phyloP scores from a whole-genome alignment of 23 tunicate species.

The Clavelina lepadiformis region DNA sequence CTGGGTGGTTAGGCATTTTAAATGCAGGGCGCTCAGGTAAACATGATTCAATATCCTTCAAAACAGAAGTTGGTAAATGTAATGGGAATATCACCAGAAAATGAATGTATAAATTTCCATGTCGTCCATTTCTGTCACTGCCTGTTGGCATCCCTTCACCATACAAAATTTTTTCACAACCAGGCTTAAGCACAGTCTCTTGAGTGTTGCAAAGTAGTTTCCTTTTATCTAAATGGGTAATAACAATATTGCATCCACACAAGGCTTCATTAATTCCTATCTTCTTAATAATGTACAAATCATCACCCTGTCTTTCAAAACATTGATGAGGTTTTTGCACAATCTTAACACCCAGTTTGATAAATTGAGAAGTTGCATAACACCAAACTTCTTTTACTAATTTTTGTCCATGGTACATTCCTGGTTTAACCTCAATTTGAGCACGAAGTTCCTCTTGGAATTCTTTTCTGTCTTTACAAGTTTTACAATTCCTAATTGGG shows the following conservation, averaged over 20 bases:
- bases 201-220: conserved; percentile 19
- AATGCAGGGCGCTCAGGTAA: conserved; percentile 29
- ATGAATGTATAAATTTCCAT: conserved; percentile 43
- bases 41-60: conserved; percentile 12
- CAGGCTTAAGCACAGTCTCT: conserved; percentile 35
- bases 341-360: conserved; percentile 1
- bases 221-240: conserved; percentile 53
- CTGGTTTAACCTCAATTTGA: conserved; percentile 7
- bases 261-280: conserved; percentile 34
- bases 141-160: conserved; percentile 65
- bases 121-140: conserved; percentile 5
- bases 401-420: conserved; percentile 19
- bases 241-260: conserved; percentile 35
- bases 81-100: conserved; percentile 49
- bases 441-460: conserved; percentile 2
- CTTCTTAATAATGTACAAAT: conserved; percentile 38
- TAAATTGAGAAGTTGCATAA: not conserved
- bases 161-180: conserved; percentile 32
- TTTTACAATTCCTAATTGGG: not conserved
- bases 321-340: conserved; percentile 25
- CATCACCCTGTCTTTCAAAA: conserved; percentile 43
- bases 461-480: conserved; percentile 8
- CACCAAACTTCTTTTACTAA: not conserved
- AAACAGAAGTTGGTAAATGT: not conserved
- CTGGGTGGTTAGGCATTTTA: not conserved